Conservation (phyloP, 2,113 vertebrate species). For the Heliornis fulica region DNA sequence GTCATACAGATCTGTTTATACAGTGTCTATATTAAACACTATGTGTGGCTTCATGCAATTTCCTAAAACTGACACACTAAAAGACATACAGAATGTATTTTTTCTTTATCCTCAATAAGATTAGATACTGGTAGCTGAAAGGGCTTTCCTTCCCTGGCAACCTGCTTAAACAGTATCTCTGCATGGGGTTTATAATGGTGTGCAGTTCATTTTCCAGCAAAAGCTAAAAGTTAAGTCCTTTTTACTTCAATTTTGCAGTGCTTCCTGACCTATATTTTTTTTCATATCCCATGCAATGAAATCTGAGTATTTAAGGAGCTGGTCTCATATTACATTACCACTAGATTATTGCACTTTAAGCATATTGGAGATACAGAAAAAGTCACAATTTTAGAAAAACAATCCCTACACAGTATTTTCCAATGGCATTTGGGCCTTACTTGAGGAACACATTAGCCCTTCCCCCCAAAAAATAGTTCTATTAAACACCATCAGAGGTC, state of each 20-base stretch:
- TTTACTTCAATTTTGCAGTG: background rate
- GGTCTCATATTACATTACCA: background rate
- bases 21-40: background rate
- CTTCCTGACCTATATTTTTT: background rate
- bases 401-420: background rate
- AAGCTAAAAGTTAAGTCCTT: background rate
- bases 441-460: no score
- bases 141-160: background rate
- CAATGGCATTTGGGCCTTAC: background rate
- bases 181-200: background rate
- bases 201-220: background rate
- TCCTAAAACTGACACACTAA: background rate
- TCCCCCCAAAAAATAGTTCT: background rate
- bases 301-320: background rate
- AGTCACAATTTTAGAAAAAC: background rate
- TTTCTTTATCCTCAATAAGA: background rate
- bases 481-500: background rate
- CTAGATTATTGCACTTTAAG: background rate
- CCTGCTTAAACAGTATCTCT: background rate
- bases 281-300: background rate
- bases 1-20: background rate
- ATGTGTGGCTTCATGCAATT: background rate
- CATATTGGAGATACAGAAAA: background rate
- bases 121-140: background rate
- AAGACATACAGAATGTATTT: background rate